Base-by-base conservation (phyloP, 2,888 invertebrate species). In the Cistogaster globosa region DNA sequence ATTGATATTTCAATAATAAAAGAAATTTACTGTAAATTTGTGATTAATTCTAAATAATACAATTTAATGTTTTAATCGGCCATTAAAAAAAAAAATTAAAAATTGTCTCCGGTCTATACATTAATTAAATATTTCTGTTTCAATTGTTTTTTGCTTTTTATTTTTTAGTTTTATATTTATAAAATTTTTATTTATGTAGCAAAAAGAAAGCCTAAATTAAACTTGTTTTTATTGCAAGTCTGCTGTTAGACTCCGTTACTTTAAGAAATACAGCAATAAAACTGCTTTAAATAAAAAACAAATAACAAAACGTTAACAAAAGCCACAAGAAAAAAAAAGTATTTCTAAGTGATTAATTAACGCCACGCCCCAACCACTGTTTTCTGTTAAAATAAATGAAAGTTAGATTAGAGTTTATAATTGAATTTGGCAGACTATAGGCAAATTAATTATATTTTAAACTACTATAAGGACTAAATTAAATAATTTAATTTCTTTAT, bases 201-300 rank as follows among this genome's bases (percentile, higher is more conserved):
- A 85, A 78, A 84, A 81, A 57, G 72, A 80, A 82, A 75, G 69
- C 82, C 76, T 63, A 80, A 67, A 65, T 65, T 71, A 71, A 62
- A 18, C 38, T 65, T 14, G 58, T 68, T 48, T 67, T n/a, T 63
- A 65, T 77, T 72, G 36, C 48, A 78, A 78, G 74, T 85, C 84
- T 78, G 74, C 69, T 69, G 58, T 85, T 78, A 82, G 84, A 78
- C 78, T 32, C 32, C 6, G 32, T 32, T 32, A 32, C 26, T 32
- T 8, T 32, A 32, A 32, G 5, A 32, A 7, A 6, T 32, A 6
- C 32, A 7, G 8, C 32, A 7, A 32, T 32, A 2, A 32, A 2
- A 32, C 26, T 26, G 26, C 26, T 26, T 26, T 26, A 32, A 32
- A 32, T 32, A 32, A 32, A 32, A 32, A 32, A n/a, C n/a, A n/a